Evolutionary conservation across 1,140 invertebrate genomes (phyloP), one percentile per base, ranked within the genome.

Genomic region (Macrocentrus cingulum): DNA sequence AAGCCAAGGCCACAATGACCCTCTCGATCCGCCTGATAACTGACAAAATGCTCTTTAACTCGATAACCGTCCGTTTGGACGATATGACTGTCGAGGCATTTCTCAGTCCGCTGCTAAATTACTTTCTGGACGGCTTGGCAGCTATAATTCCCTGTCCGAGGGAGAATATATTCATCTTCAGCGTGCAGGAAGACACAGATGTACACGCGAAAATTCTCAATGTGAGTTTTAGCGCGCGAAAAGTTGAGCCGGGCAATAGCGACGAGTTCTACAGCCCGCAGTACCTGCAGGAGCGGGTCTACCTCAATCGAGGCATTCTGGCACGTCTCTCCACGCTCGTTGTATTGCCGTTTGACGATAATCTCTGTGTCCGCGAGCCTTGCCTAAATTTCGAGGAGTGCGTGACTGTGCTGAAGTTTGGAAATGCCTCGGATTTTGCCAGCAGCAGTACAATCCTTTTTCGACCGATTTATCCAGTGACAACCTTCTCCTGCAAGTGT

Each of bases 301-400:
- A 98, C 75, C 79, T 98, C 7, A 94, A 97, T 67, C 82, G 95
- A 18, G 87, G 88, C 0, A 88, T 93, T 1, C 77, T 98, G 2
- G 91, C 91, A 0, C 84, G 92, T 62, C 75, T 97, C 0, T 91
- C 94, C 6, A 95, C 92, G 19, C 87, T 97, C 1, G 89, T 93
- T 84, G 91, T 99, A 0, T 74, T 98, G 1, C 94, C 96, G 0
- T 98, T 99, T 76, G 95, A 97, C 72, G 97, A 99, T 73, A 97
- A 98, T 76, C 82, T 98, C 0, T 99, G 97, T 76, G 90, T 97
- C 0, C 84, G 90, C 15, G 97, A 99, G 71, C 96, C 96, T 0
- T 99, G 97, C 70, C 80, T 96, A 0, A 97, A 99, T 77, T 99
- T 89, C 74, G 95, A 98, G 73, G 88, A 94, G 68, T 99, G 97